phyloP scores from a whole-genome alignment of 2,113 vertebrate genomes.

The Ciconia stormi region DNA sequence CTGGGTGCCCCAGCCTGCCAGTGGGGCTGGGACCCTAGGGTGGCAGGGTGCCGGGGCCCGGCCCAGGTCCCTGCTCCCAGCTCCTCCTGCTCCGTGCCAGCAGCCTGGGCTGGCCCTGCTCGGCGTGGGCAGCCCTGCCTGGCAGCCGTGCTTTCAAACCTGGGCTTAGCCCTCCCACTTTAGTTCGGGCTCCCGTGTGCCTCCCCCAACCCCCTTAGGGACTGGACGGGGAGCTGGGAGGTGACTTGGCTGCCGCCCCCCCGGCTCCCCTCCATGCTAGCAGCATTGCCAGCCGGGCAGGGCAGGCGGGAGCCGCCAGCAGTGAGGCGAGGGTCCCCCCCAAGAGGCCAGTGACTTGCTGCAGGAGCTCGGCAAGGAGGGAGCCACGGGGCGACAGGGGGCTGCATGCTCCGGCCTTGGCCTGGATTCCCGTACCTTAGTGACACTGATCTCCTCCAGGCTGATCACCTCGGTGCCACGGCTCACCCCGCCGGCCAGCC shows the following conservation, averaged over 20 bases:
- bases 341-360: fast-evolving
- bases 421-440: slow-evolving; percentile 68
- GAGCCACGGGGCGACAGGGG: fast-evolving
- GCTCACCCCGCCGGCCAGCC: slow-evolving; percentile 69
- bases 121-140: neutral
- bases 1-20: neutral
- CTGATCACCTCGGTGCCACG: slow-evolving; percentile 73
- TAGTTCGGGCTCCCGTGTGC: neutral
- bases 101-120: neutral
- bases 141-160: neutral
- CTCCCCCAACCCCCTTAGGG: fast-evolving
- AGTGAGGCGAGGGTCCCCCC: neutral
- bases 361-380: neutral
- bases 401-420: neutral
- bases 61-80: neutral
- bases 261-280: neutral
- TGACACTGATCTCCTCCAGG: slow-evolving; percentile 80
- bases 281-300: neutral
- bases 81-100: neutral
- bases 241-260: neutral
- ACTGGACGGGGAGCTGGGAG: neutral
- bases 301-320: neutral
- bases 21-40: fast-evolving
- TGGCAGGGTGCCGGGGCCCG: too few species aligned
- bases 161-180: neutral